Evolutionary conservation across 2,797 vertebrate genomes (phyloP), one percentile per base, ranked within the genome.

Genomic region (Malacoraja senta): DNA sequence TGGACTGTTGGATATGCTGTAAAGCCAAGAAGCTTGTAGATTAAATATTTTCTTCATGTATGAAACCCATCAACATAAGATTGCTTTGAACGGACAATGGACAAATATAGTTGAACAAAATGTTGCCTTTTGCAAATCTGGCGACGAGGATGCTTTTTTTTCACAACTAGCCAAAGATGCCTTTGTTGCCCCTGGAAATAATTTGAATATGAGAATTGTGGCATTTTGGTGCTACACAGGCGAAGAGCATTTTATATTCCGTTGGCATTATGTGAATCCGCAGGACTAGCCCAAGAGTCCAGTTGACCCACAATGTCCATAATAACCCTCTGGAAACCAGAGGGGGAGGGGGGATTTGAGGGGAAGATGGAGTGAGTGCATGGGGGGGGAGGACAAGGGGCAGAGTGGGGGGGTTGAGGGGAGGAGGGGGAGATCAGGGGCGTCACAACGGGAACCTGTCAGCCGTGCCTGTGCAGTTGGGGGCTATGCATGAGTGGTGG

Each of bases 121-220:
- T 91, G 44, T 91, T 92, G 8, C 71, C 19, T 76, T 63, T 26
- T 74, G 71, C 90, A 74, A 91, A 91, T 13, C 72, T 1, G 15
- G n/a, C 35, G 21, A 12, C 44, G 38, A 91, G 53, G 38, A 13
- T 29, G 24, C 21, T 38, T 13, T 74, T 91, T 35, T 44, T 72
- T n/a, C 65, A 44, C 0, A 68, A 74, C 24, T 0, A 92, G 26
- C 12, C 38, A 72, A 68, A 92, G 21, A 15, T 92, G 9, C 38
- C 38, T 44, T 71, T 92, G 68, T 92, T 29, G 26, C 26, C 38
- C 63, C 32, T 17, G 19, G 84, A 35, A 88, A n/a, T 88, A 19
- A 88, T 88, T 88, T 88, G 61, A 88, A 88, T 68, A 32, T 15
- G 61, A 32, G 68, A 88, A 68, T 88, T 86, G 83, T 63, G 61